Base-by-base conservation (phyloP, 2,113 vertebrate genomes). In the Labeo catla region DNA sequence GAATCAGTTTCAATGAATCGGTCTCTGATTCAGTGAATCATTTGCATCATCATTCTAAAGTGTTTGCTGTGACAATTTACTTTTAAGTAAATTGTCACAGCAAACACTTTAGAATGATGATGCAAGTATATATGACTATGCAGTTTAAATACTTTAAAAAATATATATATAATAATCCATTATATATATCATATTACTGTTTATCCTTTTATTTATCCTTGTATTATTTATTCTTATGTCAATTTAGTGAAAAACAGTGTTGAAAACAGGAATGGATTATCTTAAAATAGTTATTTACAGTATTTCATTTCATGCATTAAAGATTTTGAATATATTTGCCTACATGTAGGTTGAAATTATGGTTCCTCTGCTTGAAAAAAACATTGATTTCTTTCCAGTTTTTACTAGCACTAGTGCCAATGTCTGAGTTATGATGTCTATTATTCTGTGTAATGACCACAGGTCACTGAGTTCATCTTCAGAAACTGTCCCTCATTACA, bases 401-500 rank as follows among this genome's bases (percentile, higher is more conserved):
- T 72, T 2, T 72, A 43, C 16, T 66, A 13, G 10, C 63, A 28
- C 23, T 28, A 28, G 61, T 65, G 11, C 11, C n/a, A 66, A 11
- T 6, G 19, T 28, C 39, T 81, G 49, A 21, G 15, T 50, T 36
- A 5, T 76, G 66, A 50, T 7, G 11, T 36, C 39, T 34, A 11
- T 34, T 76, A 28, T 82, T 28, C 70, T 34, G 7, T 66, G n/a
- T 76, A 28, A 52, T 15, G 66, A 80, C 21, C 13, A 57, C 59
- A 80, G 84, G 80, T 87, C 86, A 76, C 0, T 1, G 73, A 77
- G 79, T 85, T 68, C 57, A 84, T 78, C 72, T 65, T 57, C 45
- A 77, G 84, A 68, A 77, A 61, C 45, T 34, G 68, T 70, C 76
- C 21, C 80, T 81, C 59, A 43, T 84, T 81, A 83, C 78, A 47